Base-by-base conservation (phyloP, 2,888 invertebrate genomes). In the Drosophila helvetica region DNA sequence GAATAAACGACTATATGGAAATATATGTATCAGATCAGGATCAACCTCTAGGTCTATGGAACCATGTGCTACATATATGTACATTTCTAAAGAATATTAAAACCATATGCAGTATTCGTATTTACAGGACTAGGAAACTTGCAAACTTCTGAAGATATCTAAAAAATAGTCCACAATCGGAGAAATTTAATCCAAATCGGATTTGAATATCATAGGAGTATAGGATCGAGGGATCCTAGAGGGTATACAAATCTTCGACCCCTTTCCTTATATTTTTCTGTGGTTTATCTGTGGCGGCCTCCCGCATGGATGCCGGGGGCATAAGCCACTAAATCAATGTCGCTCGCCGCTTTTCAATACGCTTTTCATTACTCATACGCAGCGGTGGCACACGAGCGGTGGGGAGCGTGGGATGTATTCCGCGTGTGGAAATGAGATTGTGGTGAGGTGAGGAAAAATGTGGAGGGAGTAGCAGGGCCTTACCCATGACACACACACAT, bases 281-380 rank as follows among this genome's bases (percentile, higher is more conserved):
- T 33, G 54, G 61, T 57, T 52, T 38, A 46, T 69, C 71, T 59
- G 5, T 15, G 1, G n/a, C 7, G 60, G 50, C 50, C 70, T 52
- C 56, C 74, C 55, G 71, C 71, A 54, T 66, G 56, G 67, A n/a
- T 42, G 22, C 66, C 30, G 74, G 46, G 64, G 53, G 68, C 57
- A 22, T 46, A 66, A 38, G 78, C 65, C 79, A 89, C 89, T 85
- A 85, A 89, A 89, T 83, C 82, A 89, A 89, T 89, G 82, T 89
- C 86, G 65, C 22, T 85, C 59, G 71, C 64, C 75, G 81, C 81
- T 75, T 84, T 78, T 78, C 87, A 83, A 74, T 86, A 69, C 62
- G 57, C 43, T 77, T 77, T 83, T 60, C 67, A 83, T 89, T 81
- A 70, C 82, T 75, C 79, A 85, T 83, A 85, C 85, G 89, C 70